phyloP scores from a whole-genome alignment of 2,888 invertebrate species.

The Oeneis ivallda region DNA sequence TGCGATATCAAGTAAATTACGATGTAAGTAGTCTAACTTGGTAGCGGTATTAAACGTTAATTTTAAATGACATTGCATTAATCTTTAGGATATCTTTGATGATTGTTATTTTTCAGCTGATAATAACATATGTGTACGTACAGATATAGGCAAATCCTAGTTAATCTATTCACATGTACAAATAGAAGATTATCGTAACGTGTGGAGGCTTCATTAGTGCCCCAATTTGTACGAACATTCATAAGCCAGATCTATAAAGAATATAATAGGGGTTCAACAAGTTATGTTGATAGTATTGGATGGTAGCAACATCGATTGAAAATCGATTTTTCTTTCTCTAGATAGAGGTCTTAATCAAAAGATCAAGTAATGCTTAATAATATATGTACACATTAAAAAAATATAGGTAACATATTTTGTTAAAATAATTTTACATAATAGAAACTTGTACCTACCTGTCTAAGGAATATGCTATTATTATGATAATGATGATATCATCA shows the following conservation, averaged over 20 bases:
- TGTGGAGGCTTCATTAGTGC: slow-evolving; percentile 12
- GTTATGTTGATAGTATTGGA: slow-evolving; percentile 22
- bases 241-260: slow-evolving; percentile 21
- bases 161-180: too few relatives aligned
- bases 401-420: too few relatives aligned
- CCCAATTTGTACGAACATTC: slow-evolving; percentile 24
- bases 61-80: too few relatives aligned
- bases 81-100: too few relatives aligned
- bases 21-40: too few relatives aligned
- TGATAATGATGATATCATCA: slow-evolving; percentile 12
- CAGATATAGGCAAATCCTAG: too few relatives aligned
- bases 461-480: slow-evolving; percentile 14
- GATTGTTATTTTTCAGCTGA: too few relatives aligned
- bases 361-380: too few relatives aligned
- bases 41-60: too few relatives aligned
- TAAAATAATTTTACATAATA: not conserved
- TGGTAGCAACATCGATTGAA: slow-evolving; percentile 5
- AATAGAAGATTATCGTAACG: not conserved
- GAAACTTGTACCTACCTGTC: slow-evolving; percentile 1
- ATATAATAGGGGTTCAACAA: slow-evolving; percentile 26
- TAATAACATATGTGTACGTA: too few relatives aligned
- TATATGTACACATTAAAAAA: too few relatives aligned
- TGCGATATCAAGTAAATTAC: too few relatives aligned
- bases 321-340: not conserved
- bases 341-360: not conserved